Conservation (phyloP, 2,888 invertebrate species). For the Gari tellinella region DNA sequence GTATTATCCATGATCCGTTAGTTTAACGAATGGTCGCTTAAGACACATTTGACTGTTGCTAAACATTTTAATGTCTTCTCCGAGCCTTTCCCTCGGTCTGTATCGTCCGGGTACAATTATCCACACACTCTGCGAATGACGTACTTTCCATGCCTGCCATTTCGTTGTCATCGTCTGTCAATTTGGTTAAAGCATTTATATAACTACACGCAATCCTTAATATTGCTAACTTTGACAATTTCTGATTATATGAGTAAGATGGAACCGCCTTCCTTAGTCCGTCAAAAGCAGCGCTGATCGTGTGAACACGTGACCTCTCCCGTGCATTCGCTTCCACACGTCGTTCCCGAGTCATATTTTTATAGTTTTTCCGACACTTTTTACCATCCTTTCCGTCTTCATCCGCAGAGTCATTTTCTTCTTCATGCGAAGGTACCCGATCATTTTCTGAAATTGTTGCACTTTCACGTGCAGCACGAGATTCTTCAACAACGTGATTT, state of each 20-base stretch:
- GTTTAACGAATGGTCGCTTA: too few relatives aligned
- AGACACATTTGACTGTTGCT: too few relatives aligned
- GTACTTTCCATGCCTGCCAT: slow-evolving; percentile 85
- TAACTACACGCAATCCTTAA: slow-evolving; percentile 96
- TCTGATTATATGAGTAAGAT: slow-evolving; percentile 96
- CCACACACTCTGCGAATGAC: slow-evolving; percentile 91
- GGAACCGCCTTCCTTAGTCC: slow-evolving; percentile 93
- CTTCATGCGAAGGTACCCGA: slow-evolving; percentile 8
- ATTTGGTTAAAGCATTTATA: slow-evolving; percentile 93
- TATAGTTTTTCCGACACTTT: slow-evolving; percentile 89
- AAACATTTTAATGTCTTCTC: slow-evolving; percentile 85
- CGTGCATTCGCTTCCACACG: slow-evolving; percentile 97
- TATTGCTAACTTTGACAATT: slow-evolving; percentile 96
- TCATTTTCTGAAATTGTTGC: neutral
- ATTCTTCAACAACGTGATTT: neutral
- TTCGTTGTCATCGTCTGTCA: slow-evolving; percentile 89
- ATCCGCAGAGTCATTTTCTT: slow-evolving; percentile 49
- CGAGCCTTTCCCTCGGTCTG: slow-evolving; percentile 95
- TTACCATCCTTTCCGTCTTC: slow-evolving; percentile 50
- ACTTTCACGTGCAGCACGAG: neutral
- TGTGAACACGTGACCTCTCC: slow-evolving; percentile 96
- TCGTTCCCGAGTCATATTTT: slow-evolving; percentile 96
- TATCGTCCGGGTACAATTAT: slow-evolving; percentile 95
- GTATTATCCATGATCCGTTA: too few relatives aligned
- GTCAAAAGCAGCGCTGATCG: slow-evolving; percentile 97